A percentile compares a stretch with the other conserved stretches of the same genome.
These are phyloP conservation scores for Dicrurus megarhynchus DNA, from an alignment of 2,113 vertebrate species.

Conservation along the genomic window DNA sequence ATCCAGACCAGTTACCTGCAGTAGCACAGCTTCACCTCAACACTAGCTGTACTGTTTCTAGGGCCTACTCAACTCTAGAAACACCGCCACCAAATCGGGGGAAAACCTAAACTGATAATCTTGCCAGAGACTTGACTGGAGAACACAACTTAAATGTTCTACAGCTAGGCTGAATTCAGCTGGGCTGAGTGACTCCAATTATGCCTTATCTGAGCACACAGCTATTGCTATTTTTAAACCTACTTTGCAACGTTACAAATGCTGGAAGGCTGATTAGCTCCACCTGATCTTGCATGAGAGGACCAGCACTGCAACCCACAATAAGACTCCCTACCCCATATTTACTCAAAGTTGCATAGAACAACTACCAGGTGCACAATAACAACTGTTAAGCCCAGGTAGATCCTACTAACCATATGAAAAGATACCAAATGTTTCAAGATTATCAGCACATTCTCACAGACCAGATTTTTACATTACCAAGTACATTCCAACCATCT, in stretches of 20 bases:
- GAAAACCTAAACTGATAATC: neutral
- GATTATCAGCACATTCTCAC: neutral
- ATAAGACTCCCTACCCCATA: neutral
- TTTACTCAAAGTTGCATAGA: neutral
- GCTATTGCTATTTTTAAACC: neutral
- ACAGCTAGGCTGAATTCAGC: neutral
- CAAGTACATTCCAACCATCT: neutral
- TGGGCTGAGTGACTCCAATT: neutral
- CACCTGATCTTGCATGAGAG: neutral
- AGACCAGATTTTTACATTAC: neutral
- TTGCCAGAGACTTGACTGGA: neutral
- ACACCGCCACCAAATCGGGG: neutral
- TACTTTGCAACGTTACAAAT: neutral
- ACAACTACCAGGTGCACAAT: neutral
- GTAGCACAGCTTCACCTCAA: neutral
- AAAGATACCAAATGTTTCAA: neutral
- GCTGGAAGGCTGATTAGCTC: neutral
- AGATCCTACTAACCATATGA: neutral
- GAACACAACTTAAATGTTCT: neutral
- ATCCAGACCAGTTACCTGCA: neutral
- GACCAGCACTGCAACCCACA: neutral
- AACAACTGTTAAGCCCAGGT: neutral
- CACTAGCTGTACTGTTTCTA: neutral
- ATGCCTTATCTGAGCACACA: neutral
- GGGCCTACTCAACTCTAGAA: neutral